These are phyloP conservation scores for Muricea muricata DNA, from an alignment of 92 coral and sea anemone species.

Conservation along the genomic window DNA sequence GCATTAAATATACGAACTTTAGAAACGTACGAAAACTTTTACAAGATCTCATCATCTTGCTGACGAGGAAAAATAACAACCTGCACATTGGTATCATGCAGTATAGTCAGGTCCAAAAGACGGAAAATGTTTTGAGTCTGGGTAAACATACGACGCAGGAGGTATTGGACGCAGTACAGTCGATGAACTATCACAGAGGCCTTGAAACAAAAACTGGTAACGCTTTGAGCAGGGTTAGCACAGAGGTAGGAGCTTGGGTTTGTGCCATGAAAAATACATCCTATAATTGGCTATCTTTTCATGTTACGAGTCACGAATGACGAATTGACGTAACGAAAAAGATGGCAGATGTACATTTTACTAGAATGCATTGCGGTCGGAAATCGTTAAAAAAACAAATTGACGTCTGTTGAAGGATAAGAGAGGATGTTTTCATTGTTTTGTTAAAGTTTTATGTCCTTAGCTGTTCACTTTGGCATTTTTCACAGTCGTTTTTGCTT, in stretches of 20 bases:
- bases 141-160: conserved; percentile 3
- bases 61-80: conserved; percentile 12
- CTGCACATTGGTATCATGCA: conserved; percentile 37
- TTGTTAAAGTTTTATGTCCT: too few species aligned
- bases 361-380: too few species aligned
- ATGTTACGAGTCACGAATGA: too few species aligned
- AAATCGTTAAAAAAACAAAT: too few species aligned
- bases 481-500: too few species aligned
- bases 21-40: conserved; percentile 32
- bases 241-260: not conserved
- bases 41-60: conserved; percentile 30
- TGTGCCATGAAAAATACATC: too few species aligned
- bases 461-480: too few species aligned
- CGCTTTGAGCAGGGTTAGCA: conserved; percentile 29
- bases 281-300: too few species aligned
- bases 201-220: conserved; percentile 8
- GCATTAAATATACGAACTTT: conserved; percentile 23
- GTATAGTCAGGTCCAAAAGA: conserved; percentile 4
- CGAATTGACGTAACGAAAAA: too few species aligned
- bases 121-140: conserved; percentile 8
- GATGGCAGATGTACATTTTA: too few species aligned
- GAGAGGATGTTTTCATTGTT: not conserved
- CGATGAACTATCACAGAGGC: conserved; percentile 29
- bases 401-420: too few species aligned
- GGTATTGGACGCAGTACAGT: not conserved